These are phyloP conservation scores for Apodemus agrarius DNA, from an alignment of 2,797 vertebrate species.

Conservation along the genomic window DNA sequence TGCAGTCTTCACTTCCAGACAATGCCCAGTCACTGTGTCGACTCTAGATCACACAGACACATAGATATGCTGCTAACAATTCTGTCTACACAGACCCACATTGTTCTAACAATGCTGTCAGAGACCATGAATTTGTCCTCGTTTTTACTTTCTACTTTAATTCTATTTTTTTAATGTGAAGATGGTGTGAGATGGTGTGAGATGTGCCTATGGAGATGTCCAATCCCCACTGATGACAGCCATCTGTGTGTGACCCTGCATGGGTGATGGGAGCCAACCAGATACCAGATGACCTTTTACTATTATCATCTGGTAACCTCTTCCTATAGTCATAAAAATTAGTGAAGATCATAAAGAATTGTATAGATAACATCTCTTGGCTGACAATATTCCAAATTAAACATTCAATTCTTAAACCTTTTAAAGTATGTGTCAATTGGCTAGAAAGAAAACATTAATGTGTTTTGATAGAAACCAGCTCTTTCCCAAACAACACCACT, in stretches of 20 bases:
- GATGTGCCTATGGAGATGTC: neutral
- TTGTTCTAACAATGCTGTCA: neutral
- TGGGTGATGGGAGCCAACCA: neutral
- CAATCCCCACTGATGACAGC: no score
- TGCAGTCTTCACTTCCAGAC: neutral
- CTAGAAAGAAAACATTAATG: neutral
- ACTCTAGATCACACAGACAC: neutral
- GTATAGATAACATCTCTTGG: neutral
- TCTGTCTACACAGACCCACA: neutral
- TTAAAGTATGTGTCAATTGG: neutral
- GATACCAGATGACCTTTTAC: neutral
- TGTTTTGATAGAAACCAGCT: neutral
- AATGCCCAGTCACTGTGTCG: neutral
- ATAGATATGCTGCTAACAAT: no score
- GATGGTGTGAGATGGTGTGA: no score
- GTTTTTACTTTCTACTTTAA: neutral
- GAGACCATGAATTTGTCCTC: neutral
- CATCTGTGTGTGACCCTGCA: no score
- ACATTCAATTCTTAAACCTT: neutral
- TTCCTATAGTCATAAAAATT: slow-evolving; percentile 1
- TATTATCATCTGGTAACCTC: neutral
- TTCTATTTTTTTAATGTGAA: neutral
- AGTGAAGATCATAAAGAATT: neutral
- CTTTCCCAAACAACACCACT: slow-evolving; percentile 20
- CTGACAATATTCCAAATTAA: neutral